phyloP scores from a whole-genome alignment of 2,797 vertebrate species.

The Champsocephalus gunnari region DNA sequence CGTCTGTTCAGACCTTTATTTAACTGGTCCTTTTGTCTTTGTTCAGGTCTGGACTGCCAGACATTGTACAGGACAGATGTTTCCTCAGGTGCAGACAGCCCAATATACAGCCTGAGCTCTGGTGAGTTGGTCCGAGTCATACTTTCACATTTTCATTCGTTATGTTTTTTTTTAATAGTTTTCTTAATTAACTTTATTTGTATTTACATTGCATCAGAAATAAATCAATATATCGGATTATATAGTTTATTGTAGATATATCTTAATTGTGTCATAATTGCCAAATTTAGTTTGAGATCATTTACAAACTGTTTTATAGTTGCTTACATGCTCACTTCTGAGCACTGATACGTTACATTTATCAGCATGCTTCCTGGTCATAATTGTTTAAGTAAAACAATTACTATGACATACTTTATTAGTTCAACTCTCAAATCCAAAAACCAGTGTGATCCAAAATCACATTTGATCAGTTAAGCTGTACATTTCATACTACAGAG shows the following conservation, averaged over 20 bases:
- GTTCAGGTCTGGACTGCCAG: slow-evolving; percentile 79
- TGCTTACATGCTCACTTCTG: background rate
- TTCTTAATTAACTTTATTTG: slow-evolving; percentile 1
- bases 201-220: background rate
- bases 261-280: background rate
- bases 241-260: background rate
- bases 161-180: background rate
- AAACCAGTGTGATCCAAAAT: background rate
- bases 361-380: background rate
- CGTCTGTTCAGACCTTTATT: background rate
- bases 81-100: slow-evolving; percentile 62
- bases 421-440: background rate
- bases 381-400: background rate
- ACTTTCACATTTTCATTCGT: background rate
- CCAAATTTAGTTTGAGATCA: background rate
- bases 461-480: background rate
- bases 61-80: slow-evolving; percentile 76
- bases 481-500: background rate
- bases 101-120: slow-evolving; percentile 65
- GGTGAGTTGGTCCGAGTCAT: slow-evolving; percentile 65
- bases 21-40: slow-evolving; percentile 14
- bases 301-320: background rate
- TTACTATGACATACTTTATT: background rate
- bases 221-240: background rate
- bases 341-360: background rate